These are phyloP conservation scores for Papilio protenor DNA, from an alignment of 2,888 invertebrate genomes.

Conservation along the genomic window DNA sequence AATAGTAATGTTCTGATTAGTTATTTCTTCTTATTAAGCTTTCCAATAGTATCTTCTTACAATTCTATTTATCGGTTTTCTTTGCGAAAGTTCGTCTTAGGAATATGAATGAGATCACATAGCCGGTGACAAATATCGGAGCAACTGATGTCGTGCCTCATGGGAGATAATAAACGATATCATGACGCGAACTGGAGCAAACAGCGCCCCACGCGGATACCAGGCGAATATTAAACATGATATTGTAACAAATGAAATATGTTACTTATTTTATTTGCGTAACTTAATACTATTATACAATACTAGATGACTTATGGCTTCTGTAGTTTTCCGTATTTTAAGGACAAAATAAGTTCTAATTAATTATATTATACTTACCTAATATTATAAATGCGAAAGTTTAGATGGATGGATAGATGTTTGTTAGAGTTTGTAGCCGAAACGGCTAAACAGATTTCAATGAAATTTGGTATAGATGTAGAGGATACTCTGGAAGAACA, in stretches of 20 bases:
- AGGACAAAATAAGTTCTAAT: too few relatives aligned
- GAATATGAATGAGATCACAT: conserved; percentile 33
- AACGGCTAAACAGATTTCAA: too few relatives aligned
- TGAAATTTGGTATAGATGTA: too few relatives aligned
- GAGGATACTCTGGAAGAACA: too few relatives aligned
- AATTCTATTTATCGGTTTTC: not conserved
- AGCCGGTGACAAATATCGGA: conserved; percentile 25
- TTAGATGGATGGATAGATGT: too few relatives aligned
- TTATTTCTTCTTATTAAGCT: not conserved
- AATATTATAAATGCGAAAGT: too few relatives aligned
- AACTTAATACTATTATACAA: not conserved
- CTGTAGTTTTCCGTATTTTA: not conserved
- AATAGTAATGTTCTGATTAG: not conserved
- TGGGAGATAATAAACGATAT: conserved; percentile 31
- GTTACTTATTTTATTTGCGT: not conserved
- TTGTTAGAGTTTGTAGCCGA: too few relatives aligned
- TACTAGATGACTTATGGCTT: not conserved
- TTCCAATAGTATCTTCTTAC: not conserved
- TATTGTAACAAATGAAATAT: not conserved
- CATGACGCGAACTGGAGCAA: conserved; percentile 4
- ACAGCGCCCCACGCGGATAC: not conserved
- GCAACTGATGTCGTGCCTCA: conserved; percentile 22
- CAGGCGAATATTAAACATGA: conserved; percentile 4
- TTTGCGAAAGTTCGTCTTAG: not conserved
- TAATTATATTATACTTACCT: too few relatives aligned